These are phyloP conservation scores for Meteorus colon DNA, from an alignment of 2,888 invertebrate species.

Conservation along the genomic window DNA sequence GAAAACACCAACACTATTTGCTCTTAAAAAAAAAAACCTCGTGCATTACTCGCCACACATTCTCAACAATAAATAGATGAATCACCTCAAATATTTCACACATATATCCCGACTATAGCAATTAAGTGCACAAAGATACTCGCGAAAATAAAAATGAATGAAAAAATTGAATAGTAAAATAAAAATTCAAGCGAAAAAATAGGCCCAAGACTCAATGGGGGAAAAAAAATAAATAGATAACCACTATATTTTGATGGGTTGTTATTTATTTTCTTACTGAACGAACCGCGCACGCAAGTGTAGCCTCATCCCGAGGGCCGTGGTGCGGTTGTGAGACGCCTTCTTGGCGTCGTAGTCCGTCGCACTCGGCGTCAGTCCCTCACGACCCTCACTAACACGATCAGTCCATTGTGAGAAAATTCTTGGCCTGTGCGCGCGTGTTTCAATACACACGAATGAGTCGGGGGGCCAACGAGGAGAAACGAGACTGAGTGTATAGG, in stretches of 20 bases:
- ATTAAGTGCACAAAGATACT: no score
- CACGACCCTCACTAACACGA: slow-evolving; percentile 65
- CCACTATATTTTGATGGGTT: background rate
- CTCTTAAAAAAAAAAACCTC: background rate
- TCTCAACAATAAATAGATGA: background rate
- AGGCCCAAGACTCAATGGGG: background rate
- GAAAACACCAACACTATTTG: background rate
- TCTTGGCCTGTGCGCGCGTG: slow-evolving; percentile 56
- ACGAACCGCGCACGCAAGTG: background rate
- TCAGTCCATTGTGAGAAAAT: slow-evolving; percentile 67
- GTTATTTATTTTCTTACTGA: background rate
- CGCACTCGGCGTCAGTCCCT: slow-evolving; percentile 48
- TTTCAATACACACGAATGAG: slow-evolving; percentile 50
- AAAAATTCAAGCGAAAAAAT: no score
- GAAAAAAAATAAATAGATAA: background rate
- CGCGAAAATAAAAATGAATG: no score
- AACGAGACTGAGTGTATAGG: slow-evolving; percentile 28
- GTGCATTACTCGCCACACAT: background rate
- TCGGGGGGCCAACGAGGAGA: slow-evolving; percentile 26
- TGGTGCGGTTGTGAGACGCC: slow-evolving; percentile 35
- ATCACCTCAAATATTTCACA: background rate
- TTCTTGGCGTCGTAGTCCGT: slow-evolving; percentile 42
- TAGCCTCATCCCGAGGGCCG: slow-evolving; percentile 30
- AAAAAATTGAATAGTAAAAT: no score
- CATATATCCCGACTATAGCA: no score